Conservation (phyloP, 2,888 invertebrate species). For the Gortyna flavago region DNA sequence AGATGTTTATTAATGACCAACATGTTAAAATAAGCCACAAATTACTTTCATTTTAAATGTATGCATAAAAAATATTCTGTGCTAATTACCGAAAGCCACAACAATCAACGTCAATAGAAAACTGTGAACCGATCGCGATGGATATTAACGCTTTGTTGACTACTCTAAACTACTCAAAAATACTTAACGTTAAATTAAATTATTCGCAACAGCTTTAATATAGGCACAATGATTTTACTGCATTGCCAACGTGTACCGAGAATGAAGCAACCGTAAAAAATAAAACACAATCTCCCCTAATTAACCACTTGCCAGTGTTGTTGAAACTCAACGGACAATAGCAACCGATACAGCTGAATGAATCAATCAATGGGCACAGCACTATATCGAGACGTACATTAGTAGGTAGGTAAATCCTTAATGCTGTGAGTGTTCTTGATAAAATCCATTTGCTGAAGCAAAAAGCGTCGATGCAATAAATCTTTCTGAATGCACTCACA, state of each 20-base stretch:
- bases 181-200: background rate
- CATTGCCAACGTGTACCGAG: slow-evolving; percentile 13
- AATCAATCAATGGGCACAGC: slow-evolving; percentile 60
- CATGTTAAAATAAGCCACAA: background rate
- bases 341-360: slow-evolving; percentile 63
- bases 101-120: background rate
- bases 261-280: slow-evolving; percentile 42
- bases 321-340: slow-evolving; percentile 62
- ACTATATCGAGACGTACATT: slow-evolving; percentile 41
- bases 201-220: background rate
- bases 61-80: background rate
- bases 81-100: background rate
- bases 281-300: slow-evolving; percentile 48
- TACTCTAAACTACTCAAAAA: background rate
- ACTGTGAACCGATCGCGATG: background rate
- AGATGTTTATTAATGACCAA: background rate
- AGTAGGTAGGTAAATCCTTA: slow-evolving; percentile 40
- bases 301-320: slow-evolving; percentile 59
- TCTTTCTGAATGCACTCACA: slow-evolving; percentile 83
- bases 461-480: slow-evolving; percentile 83
- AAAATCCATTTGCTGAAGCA: slow-evolving; percentile 78
- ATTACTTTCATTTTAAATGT: background rate
- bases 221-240: background rate
- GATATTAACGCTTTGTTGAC: background rate
- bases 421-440: slow-evolving; percentile 65